Percentiles rank a stretch among this genome's conserved stretches.
Evolutionary conservation across 30 jellyfish, hydroid and myxozoan species (phyloP).

Genomic region (Phacellophora camtschatica): DNA sequence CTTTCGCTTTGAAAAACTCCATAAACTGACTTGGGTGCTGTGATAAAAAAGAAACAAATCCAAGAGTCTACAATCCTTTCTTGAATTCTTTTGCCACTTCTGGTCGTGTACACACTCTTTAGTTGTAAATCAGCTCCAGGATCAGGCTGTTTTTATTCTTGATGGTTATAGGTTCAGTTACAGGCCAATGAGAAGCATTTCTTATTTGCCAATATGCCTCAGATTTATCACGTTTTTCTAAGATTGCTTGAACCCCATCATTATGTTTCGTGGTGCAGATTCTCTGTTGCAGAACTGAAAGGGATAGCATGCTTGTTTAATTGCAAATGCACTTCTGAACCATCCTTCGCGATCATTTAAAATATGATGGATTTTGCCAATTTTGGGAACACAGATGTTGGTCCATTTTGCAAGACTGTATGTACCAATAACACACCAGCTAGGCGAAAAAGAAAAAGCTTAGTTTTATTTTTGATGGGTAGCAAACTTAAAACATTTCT

Average conservation of each 20-base stretch:
- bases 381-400: slow-evolving; percentile 10
- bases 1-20: not conserved
- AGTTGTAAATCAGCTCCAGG: not conserved
- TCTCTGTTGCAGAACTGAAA: slow-evolving; percentile 17
- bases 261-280: not conserved
- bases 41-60: slow-evolving; percentile 8
- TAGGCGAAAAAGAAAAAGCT: slow-evolving; percentile 2
- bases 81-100: not conserved
- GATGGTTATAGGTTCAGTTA: not conserved
- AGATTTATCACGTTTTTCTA: not conserved
- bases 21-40: not conserved
- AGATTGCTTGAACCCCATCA: not conserved
- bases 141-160: not conserved
- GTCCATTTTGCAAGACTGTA: slow-evolving; percentile 14
- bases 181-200: slow-evolving; percentile 23
- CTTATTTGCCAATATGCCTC: slow-evolving; percentile 26
- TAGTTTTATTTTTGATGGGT: slow-evolving; percentile 22
- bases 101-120: not conserved
- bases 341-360: not conserved
- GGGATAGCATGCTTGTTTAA: slow-evolving; percentile 12
- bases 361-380: not conserved
- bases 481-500: slow-evolving; percentile 7
- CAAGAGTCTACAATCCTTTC: slow-evolving; percentile 6
- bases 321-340: not conserved
- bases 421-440: slow-evolving; percentile 12